Evolutionary conservation across 1,140 invertebrate species (phyloP).

Genomic region (Lucilia sericata): DNA sequence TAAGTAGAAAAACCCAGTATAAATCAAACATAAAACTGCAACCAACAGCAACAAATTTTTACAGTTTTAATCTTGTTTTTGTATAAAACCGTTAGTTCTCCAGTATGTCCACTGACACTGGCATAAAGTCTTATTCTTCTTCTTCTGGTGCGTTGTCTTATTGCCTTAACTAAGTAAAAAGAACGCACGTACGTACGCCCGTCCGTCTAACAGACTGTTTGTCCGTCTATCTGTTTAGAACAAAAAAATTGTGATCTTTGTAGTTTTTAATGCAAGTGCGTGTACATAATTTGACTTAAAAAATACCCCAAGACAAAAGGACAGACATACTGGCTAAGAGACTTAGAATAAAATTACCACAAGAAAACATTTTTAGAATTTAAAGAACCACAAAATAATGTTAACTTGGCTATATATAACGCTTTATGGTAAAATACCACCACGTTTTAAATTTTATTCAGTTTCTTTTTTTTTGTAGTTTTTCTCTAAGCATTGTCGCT

Average conservation of each 20-base stretch:
- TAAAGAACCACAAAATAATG: neutral
- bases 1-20: neutral
- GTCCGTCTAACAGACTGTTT: neutral
- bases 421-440: conserved; percentile 1
- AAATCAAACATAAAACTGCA: neutral
- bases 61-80: conserved; percentile 29
- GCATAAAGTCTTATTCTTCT: neutral
- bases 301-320: neutral
- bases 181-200: neutral
- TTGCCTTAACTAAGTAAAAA: neutral
- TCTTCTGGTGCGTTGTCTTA: too few relatives aligned
- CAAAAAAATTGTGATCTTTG: neutral
- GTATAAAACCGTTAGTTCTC: conserved; percentile 21
- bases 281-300: conserved; percentile 24
- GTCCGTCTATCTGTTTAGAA: neutral
- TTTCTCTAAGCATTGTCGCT: neutral
- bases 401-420: neutral
- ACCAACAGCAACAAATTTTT: neutral
- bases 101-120: conserved; percentile 24
- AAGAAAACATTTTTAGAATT: too few relatives aligned
- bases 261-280: conserved; percentile 26
- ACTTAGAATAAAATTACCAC: neutral
- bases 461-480: neutral
- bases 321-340: neutral
- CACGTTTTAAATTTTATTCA: conserved; percentile 7